Conservation (phyloP, 2,888 invertebrate genomes). For the Tupiocoris notatus region DNA sequence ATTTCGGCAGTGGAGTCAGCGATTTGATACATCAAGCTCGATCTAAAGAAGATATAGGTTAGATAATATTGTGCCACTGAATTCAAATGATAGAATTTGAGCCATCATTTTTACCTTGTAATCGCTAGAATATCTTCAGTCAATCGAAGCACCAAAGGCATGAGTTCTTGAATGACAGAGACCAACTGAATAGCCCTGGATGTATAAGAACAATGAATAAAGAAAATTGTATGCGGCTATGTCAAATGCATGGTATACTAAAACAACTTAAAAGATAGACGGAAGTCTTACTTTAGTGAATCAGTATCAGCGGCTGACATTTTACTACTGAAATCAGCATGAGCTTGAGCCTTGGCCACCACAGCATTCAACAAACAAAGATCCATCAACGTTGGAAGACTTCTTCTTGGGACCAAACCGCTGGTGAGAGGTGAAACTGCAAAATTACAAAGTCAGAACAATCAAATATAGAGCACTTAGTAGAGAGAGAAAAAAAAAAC, state of each 20-base stretch:
- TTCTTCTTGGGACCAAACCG: slow-evolving; percentile 54
- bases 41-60: slow-evolving; percentile 51
- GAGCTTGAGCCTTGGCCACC: slow-evolving; percentile 69
- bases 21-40: slow-evolving; percentile 57
- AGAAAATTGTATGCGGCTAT: no score
- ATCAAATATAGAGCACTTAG: not conserved
- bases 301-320: slow-evolving; percentile 52
- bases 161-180: slow-evolving; percentile 60
- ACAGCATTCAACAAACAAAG: slow-evolving; percentile 74
- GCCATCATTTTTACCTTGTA: slow-evolving; percentile 63
- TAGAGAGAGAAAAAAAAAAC: not conserved
- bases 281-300: slow-evolving; percentile 53
- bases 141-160: slow-evolving; percentile 66
- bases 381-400: slow-evolving; percentile 68
- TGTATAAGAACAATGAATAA: not conserved
- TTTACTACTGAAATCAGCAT: slow-evolving; percentile 43
- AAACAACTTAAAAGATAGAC: no score
- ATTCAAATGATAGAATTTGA: no score
- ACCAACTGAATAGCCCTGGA: slow-evolving; percentile 47
- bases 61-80: no score
- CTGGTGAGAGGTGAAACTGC: not conserved
- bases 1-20: slow-evolving; percentile 53
- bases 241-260: no score
- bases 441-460: slow-evolving; percentile 5
- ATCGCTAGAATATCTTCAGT: slow-evolving; percentile 65